These are phyloP conservation scores for Drosophila pandora DNA, from an alignment of 1,140 invertebrate genomes.

Conservation along the genomic window DNA sequence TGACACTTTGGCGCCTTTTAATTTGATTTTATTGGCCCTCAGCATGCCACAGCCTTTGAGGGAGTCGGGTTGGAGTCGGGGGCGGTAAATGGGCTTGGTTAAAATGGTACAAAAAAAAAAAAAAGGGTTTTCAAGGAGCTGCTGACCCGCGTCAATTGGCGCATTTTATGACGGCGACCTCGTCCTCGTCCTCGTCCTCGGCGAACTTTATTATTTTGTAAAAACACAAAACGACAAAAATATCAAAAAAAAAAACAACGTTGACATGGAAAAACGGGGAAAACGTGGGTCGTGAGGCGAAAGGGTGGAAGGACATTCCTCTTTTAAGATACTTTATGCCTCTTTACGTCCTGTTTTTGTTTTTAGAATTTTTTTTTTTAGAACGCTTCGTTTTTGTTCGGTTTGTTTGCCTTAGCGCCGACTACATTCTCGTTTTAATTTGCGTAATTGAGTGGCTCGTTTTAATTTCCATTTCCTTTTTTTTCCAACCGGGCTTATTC, in stretches of 20 bases:
- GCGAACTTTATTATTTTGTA: slow-evolving; percentile 70
- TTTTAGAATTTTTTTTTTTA: slow-evolving; percentile 24
- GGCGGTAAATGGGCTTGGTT: neutral
- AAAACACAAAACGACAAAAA: slow-evolving; percentile 20
- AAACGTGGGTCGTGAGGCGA: slow-evolving; percentile 1
- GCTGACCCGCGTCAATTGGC: slow-evolving; percentile 74
- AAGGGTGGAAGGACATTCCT: slow-evolving; percentile 41
- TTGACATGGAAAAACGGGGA: slow-evolving; percentile 25
- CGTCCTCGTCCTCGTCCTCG: slow-evolving; percentile 47
- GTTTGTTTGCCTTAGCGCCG: slow-evolving; percentile 56
- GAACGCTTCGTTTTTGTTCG: slow-evolving; percentile 13
- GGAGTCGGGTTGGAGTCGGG: neutral
- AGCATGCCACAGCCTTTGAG: slow-evolving; percentile 48
- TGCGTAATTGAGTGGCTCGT: slow-evolving; percentile 80
- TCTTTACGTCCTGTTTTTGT: slow-evolving; percentile 30
- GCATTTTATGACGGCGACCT: slow-evolving; percentile 71
- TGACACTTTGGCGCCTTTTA: slow-evolving; percentile 82
- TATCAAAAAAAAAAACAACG: slow-evolving; percentile 9
- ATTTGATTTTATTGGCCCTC: slow-evolving; percentile 81
- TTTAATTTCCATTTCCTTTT: slow-evolving; percentile 67
- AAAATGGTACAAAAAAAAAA: neutral
- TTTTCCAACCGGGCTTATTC: neutral
- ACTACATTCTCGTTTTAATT: slow-evolving; percentile 77
- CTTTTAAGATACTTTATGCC: slow-evolving; percentile 51
- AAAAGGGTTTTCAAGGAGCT: slow-evolving; percentile 36